phyloP scores from a whole-genome alignment of 1,140 invertebrate genomes.

The Drosophila jambulina region DNA sequence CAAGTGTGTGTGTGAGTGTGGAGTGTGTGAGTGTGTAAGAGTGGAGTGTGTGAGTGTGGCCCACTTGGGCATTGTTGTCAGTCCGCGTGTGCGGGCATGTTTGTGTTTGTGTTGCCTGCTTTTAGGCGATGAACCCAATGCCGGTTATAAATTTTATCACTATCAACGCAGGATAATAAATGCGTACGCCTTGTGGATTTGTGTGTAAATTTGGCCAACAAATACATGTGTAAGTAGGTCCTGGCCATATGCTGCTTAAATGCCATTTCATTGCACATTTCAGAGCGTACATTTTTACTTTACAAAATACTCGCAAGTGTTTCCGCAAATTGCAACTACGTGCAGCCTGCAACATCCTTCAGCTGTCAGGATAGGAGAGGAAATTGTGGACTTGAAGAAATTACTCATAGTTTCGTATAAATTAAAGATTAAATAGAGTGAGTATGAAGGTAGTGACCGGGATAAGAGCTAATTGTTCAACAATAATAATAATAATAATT shows the following conservation, averaged over 20 bases:
- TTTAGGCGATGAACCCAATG: constrained; percentile 63
- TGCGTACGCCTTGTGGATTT: constrained; percentile 68
- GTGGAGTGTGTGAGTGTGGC: constrained; percentile 23
- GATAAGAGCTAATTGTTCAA: too few species aligned
- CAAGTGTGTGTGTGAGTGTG: constrained; percentile 7
- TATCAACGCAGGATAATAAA: constrained; percentile 76
- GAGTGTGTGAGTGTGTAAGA: neutral
- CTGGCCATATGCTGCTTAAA: constrained; percentile 63
- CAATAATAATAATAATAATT: too few species aligned
- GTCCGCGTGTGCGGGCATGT: constrained; percentile 2
- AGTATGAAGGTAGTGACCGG: neutral
- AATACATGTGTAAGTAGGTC: neutral
- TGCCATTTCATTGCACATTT: constrained; percentile 64
- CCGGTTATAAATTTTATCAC: constrained; percentile 79
- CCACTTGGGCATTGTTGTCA: constrained; percentile 70
- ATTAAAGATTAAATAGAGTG: neutral
- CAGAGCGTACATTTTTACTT: constrained; percentile 36
- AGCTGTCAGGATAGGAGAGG: neutral
- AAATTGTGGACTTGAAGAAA: neutral
- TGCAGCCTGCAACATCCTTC: constrained; percentile 36
- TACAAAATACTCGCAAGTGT: constrained; percentile 21
- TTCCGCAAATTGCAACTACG: constrained; percentile 38
- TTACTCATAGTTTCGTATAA: too few species aligned
- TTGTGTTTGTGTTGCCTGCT: constrained; percentile 51
- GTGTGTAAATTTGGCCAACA: constrained; percentile 70